Evolutionary conservation across 2,797 vertebrate species (phyloP).

Genomic region (Monodelphis domestica): DNA sequence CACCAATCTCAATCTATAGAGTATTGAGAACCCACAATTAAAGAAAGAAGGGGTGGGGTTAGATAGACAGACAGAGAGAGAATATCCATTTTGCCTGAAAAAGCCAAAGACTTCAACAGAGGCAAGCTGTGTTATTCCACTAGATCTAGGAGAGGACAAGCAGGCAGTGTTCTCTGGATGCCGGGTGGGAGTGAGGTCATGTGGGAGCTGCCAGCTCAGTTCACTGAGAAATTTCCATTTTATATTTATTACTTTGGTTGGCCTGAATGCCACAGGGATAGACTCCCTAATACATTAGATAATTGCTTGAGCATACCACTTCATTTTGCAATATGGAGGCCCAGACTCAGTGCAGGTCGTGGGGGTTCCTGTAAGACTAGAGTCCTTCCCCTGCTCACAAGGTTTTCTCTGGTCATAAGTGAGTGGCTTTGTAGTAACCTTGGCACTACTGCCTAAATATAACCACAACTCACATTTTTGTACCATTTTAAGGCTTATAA

Average conservation of each 20-base stretch:
- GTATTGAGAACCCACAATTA: background rate
- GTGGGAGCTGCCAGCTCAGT: slow-evolving; percentile 65
- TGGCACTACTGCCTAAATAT: background rate
- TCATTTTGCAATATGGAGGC: slow-evolving; percentile 13
- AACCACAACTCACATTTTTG: background rate
- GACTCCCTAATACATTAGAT: slow-evolving; percentile 72
- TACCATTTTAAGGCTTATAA: background rate
- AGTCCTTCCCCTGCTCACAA: background rate
- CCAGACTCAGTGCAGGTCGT: slow-evolving; percentile 22
- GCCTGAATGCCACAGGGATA: slow-evolving; percentile 63
- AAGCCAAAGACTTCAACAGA: slow-evolving; percentile 68
- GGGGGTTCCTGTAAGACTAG: background rate
- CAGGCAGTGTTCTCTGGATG: slow-evolving; percentile 74
- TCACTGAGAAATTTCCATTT: slow-evolving; percentile 77
- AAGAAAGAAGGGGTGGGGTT: background rate
- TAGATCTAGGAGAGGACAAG: slow-evolving; percentile 65
- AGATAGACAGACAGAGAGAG: background rate
- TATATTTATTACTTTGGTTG: slow-evolving; percentile 77
- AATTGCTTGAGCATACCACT: slow-evolving; percentile 70
- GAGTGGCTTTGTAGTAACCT: background rate
- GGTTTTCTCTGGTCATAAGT: background rate
- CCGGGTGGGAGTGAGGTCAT: slow-evolving; percentile 69
- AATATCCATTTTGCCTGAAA: slow-evolving; percentile 41
- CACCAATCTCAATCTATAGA: background rate
- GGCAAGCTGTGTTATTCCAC: slow-evolving; percentile 19